phyloP scores from a whole-genome alignment of 2,888 invertebrate genomes.

The Schrankia costaestrigalis region DNA sequence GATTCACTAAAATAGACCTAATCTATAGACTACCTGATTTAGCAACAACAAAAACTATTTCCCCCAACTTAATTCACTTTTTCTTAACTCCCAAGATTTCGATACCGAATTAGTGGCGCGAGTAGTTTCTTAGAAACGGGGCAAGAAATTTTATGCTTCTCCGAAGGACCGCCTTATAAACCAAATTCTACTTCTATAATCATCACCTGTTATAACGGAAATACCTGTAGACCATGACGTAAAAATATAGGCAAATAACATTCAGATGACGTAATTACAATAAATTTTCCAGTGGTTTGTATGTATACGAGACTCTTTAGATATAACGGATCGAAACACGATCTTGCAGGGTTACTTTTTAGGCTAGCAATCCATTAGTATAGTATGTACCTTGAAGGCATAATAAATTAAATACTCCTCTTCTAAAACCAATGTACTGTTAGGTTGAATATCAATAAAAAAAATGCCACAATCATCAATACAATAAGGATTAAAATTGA shows the following conservation, averaged over 20 bases:
- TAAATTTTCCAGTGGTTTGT: not conserved
- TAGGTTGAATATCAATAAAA: too few relatives aligned
- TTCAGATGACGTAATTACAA: slow-evolving; percentile 4
- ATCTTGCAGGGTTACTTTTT: too few relatives aligned
- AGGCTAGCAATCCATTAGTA: too few relatives aligned
- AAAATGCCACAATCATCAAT: too few relatives aligned
- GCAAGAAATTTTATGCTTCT: slow-evolving; percentile 33
- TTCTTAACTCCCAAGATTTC: slow-evolving; percentile 20
- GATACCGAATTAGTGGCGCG: slow-evolving; percentile 30
- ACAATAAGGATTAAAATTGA: too few relatives aligned
- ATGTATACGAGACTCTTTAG: too few relatives aligned
- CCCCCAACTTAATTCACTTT: not conserved
- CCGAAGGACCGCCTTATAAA: slow-evolving; percentile 31
- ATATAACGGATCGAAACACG: too few relatives aligned
- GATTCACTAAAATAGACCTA: too few relatives aligned
- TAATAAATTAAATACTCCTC: too few relatives aligned
- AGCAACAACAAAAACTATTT: not conserved
- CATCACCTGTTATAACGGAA: slow-evolving; percentile 19
- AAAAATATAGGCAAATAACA: slow-evolving; percentile 2
- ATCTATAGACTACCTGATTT: too few relatives aligned
- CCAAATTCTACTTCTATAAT: slow-evolving; percentile 25
- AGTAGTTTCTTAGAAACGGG: slow-evolving; percentile 36
- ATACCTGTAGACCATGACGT: slow-evolving; percentile 18
- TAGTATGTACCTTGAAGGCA: too few relatives aligned
- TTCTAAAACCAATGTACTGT: too few relatives aligned